Evolutionary conservation across 2,888 invertebrate species (phyloP).

Genomic region (Leptopilina syphax): DNA sequence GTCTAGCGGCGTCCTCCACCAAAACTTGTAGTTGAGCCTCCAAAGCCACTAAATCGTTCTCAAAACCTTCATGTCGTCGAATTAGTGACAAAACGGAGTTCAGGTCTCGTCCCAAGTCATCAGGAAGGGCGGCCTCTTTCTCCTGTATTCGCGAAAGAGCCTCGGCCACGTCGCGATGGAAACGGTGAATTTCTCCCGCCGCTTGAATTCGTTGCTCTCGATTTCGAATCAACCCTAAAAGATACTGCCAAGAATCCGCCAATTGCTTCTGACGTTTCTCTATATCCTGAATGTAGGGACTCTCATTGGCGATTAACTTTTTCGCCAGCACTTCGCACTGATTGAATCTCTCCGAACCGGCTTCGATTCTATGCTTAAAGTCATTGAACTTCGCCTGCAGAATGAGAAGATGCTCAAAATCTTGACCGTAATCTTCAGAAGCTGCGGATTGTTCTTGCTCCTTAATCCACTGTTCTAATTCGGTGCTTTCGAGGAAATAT

Average conservation of each 20-base stretch:
- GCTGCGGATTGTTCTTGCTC: conserved; percentile 93
- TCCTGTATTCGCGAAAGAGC: conserved; percentile 93
- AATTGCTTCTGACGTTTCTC: conserved; percentile 91
- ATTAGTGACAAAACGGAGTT: conserved; percentile 90
- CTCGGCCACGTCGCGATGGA: conserved; percentile 97
- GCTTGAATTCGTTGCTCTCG: conserved; percentile 93
- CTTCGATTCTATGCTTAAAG: conserved; percentile 92
- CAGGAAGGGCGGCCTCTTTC: conserved; percentile 90
- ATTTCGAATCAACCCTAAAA: conserved; percentile 91
- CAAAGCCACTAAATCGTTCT: conserved; percentile 94
- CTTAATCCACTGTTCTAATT: conserved; percentile 94
- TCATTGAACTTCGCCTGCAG: conserved; percentile 95
- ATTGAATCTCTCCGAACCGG: conserved; percentile 92
- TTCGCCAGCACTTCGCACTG: conserved; percentile 94
- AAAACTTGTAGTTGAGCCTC: conserved; percentile 94
- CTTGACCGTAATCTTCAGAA: conserved; percentile 96
- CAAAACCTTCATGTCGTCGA: conserved; percentile 93
- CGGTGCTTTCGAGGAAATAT: conserved; percentile 92
- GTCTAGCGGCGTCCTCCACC: conserved; percentile 93
- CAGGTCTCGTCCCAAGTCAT: conserved; percentile 88
- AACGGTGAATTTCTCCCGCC: conserved; percentile 97
- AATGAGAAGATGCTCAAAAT: conserved; percentile 92
- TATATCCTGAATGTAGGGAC: conserved; percentile 90
- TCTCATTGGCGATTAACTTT: conserved; percentile 90
- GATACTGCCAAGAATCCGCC: conserved; percentile 91